A percentile compares a stretch with the other conserved stretches of the same genome.
Evolutionary conservation across 2,797 vertebrate species (phyloP).

Genomic region (Bovichtus variegatus): DNA sequence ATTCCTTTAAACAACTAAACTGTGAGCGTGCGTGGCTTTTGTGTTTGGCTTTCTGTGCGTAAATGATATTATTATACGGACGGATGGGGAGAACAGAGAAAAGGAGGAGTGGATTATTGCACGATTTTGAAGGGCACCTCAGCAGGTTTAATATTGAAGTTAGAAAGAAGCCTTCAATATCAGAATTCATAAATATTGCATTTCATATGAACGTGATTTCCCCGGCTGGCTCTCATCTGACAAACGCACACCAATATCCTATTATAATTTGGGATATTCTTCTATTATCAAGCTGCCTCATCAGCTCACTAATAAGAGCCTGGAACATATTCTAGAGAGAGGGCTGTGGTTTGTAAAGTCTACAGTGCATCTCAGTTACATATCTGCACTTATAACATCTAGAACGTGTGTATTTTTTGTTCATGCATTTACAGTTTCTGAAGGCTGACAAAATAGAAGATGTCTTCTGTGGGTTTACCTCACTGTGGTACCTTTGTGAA

Average conservation of each 20-base stretch:
- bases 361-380: neutral
- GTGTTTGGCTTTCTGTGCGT: constrained; percentile 1
- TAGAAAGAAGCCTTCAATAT: constrained; percentile 54
- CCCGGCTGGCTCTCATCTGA: constrained; percentile 44
- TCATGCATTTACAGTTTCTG: neutral
- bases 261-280: constrained; percentile 39
- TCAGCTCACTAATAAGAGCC: constrained; percentile 32
- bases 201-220: constrained; percentile 65
- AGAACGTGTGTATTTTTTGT: neutral
- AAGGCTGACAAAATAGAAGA: neutral
- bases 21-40: neutral
- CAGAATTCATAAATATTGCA: constrained; percentile 68
- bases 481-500: too few species aligned
- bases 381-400: constrained; percentile 3
- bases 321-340: neutral
- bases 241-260: constrained; percentile 40
- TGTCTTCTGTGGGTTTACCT: neutral
- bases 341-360: neutral
- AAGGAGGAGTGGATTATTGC: constrained; percentile 43
- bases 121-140: constrained; percentile 52
- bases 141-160: constrained; percentile 64
- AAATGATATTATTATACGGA: constrained; percentile 22
- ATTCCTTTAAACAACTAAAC: constrained; percentile 4
- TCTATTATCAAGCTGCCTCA: constrained; percentile 32
- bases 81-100: neutral